Conservation (phyloP, 2,113 vertebrate genomes). For the Sus scrofa region DNA sequence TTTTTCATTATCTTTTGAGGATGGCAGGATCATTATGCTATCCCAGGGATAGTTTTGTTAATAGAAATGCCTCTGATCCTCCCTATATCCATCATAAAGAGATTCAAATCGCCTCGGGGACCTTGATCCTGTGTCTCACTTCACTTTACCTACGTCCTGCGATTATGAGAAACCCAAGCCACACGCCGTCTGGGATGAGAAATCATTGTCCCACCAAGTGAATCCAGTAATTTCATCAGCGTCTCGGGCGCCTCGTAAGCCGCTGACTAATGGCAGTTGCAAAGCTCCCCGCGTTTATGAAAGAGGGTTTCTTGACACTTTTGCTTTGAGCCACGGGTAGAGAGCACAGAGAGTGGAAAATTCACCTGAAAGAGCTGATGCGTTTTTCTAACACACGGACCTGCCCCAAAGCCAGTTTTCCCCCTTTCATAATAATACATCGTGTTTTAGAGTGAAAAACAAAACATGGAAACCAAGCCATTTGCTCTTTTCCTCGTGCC, state of each 20-base stretch:
- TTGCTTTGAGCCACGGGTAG: conserved; percentile 7
- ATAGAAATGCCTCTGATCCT: not conserved
- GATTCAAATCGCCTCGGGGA: not conserved
- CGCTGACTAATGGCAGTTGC: not conserved
- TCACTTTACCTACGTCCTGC: not conserved
- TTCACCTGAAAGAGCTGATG: not conserved
- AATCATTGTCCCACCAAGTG: not conserved
- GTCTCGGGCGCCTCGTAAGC: not conserved
- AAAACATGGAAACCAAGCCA: not conserved
- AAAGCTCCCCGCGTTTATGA: not conserved
- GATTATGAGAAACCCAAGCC: not conserved
- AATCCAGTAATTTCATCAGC: conserved; percentile 31
- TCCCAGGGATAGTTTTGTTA: conserved; percentile 25
- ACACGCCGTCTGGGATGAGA: not conserved
- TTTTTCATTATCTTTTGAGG: conserved; percentile 54
- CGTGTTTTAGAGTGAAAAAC: conserved; percentile 22
- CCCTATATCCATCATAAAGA: conserved; percentile 12
- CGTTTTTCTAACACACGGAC: not conserved
- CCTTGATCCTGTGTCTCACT: not conserved
- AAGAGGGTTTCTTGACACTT: not conserved
- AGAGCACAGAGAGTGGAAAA: not conserved
- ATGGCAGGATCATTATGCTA: conserved; percentile 38
- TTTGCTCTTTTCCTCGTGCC: conserved; percentile 47
- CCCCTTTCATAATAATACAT: not conserved
- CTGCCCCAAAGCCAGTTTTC: not conserved